Percentiles rank a stretch among this genome's conserved stretches.
These are phyloP conservation scores for Pachypeltis micranthus DNA, from an alignment of 1,140 invertebrate genomes.

Conservation along the genomic window DNA sequence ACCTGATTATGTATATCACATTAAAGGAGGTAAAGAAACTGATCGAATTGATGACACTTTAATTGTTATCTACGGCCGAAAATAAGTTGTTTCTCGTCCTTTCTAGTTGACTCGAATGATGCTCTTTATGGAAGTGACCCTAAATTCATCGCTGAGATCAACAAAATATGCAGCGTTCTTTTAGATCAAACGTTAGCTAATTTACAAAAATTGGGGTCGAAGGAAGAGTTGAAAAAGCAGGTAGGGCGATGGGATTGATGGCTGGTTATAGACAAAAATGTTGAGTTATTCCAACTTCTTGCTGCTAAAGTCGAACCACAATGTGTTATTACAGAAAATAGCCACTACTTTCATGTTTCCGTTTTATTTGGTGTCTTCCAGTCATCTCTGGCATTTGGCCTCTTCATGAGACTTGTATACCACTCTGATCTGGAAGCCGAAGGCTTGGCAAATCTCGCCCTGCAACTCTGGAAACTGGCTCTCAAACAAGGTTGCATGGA, in stretches of 20 bases:
- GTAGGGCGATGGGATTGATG: too few species aligned
- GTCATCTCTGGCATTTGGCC: conserved; percentile 53
- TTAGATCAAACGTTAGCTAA: conserved; percentile 64
- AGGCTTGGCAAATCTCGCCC: conserved; percentile 47
- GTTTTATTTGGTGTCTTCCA: conserved; percentile 28
- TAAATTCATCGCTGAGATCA: conserved; percentile 70
- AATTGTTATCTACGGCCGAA: too few species aligned
- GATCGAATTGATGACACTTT: too few species aligned
- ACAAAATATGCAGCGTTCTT: conserved; percentile 62
- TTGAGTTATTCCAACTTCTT: too few species aligned
- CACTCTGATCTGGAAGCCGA: conserved; percentile 53
- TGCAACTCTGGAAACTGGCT: conserved; percentile 69
- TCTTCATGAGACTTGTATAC: conserved; percentile 58
- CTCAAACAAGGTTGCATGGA: conserved; percentile 45
- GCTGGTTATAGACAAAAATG: too few species aligned
- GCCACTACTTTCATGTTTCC: too few species aligned
- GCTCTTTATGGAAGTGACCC: conserved; percentile 79
- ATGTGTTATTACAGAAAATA: too few species aligned
- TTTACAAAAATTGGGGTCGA: conserved; percentile 49
- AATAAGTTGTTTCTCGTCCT: too few species aligned
- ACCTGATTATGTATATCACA: conserved; percentile 67
- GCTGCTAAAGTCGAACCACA: too few species aligned
- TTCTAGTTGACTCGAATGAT: conserved; percentile 85
- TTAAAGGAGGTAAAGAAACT: conserved; percentile 69
- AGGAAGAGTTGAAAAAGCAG: conserved; percentile 49